Evolutionary conservation across 2,888 invertebrate genomes (phyloP), one percentile per base, ranked within the genome.

Genomic region (Tigriopus californicus): DNA sequence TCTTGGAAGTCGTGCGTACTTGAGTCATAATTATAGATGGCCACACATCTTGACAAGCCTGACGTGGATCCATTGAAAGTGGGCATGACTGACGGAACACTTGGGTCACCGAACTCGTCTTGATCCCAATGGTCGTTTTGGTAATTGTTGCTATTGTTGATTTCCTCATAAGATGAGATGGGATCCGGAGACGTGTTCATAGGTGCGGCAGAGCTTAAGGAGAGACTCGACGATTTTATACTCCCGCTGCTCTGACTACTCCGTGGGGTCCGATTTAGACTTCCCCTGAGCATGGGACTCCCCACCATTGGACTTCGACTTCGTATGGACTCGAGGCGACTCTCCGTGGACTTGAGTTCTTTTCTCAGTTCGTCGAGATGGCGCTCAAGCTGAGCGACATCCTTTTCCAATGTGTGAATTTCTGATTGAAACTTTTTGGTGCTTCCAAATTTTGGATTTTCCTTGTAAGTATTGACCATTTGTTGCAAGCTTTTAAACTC

Each of bases 181-280:
- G 22, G 33, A 25, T 52, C 52, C 5, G 52, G 52, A n/a, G 25
- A 25, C 24, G 52, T 52, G 52, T 52, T 52, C 52, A 52, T 52
- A 4, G 18, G 15, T 18, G 25, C 52, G 33, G 8, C 24, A 13
- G 47, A 52, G 10, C 52, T 13, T 15, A 52, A 20, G 52, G 25
- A 25, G 13, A 52, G 22, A 52, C 33, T 52, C 15, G 25, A 25
- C 8, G 52, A 52, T n/a, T 47, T 52, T 24, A 52, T 18, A 25
- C 52, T 52, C 11, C 52, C 52, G 15, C 25, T 33, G 52, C 52
- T 52, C 24, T 52, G 52, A 52, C 52, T 52, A 20, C 52, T 33
- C 8, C 33, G 33, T 8, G 33, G 33, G 8, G 33, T 33, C 8
- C 33, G 33, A 33, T 8, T 33, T 33, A 33, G 33, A 33, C 33